Base-by-base conservation (phyloP, 2,113 vertebrate genomes). In the Macaca fascicularis region DNA sequence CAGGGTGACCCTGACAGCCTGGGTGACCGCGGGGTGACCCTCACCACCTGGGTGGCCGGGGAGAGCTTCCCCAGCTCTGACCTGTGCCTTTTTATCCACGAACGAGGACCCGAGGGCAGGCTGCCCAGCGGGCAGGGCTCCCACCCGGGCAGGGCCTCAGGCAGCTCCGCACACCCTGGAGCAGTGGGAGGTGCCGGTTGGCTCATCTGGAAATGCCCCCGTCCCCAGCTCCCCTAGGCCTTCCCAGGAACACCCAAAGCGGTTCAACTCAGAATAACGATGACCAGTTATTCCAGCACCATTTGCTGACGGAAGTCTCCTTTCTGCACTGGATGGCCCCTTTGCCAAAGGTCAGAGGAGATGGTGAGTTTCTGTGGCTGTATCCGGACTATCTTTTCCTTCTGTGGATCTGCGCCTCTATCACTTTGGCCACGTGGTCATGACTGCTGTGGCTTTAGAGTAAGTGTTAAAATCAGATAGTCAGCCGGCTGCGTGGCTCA, bases 381-480 rank as follows among this genome's bases (percentile, higher is more conserved):
- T 27, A 19, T 72, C 48, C 12, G 61, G 14, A 30, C 89, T 22
- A 10, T 16, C 48, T 8, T 10, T 35, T 9, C 22, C 3, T 14
- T 23, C 27, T 7, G 8, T 8, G 6, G 50, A 32, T 75, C 38
- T 8, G 0, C 1, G 4, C 38, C 0, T 3, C 74, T 12, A 5
- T 25, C 1, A 2, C 55, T 57, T 76, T 17, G 50, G 59, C 10
- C 50, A 19, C 3, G 4, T 50, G 7, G 91, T 23, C 43, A 1
- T 4, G 5, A 6, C 2, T 3, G 2, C 19, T 16, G 45, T 2
- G 8, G 48, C 14, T 16, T 30, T 2, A 22, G 2, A 17, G 27
- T 32, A 12, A 69, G 45, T 48, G 40, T 16, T 48, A 6, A 43
- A 45, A 2, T 72, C 5, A 2, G 32, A 43, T 8, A 0, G 32